Percentiles rank a stretch among this genome's conserved stretches.
These are phyloP conservation scores for Chrysomallon squamiferum DNA, from an alignment of 1,140 invertebrate genomes.

Conservation along the genomic window DNA sequence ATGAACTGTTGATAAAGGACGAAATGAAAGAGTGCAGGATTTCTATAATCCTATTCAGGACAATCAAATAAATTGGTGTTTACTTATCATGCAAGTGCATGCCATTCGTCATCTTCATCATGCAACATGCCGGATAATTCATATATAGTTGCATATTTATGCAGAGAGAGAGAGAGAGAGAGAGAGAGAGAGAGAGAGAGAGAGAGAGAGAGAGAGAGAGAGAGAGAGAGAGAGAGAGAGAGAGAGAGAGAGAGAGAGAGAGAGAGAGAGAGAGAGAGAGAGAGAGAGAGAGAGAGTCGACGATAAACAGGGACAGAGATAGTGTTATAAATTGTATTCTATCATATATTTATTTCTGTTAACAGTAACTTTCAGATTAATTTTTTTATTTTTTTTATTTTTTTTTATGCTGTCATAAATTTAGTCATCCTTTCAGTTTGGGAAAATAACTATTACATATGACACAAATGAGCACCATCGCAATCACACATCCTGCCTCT, in stretches of 20 bases:
- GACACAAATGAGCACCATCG: not conserved
- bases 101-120: no score
- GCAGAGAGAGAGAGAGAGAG: not conserved
- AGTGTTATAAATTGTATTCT: no score
- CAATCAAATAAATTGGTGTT: no score
- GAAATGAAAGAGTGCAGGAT: no score
- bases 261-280: not conserved
- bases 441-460: not conserved
- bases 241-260: not conserved
- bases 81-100: no score
- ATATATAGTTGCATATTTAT: not conserved
- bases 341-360: no score
- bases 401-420: not conserved
- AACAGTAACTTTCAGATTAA: not conserved
- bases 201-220: not conserved
- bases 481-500: not conserved
- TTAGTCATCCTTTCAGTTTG: not conserved
- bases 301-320: not conserved
- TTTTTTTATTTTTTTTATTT: not conserved
- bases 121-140: no score
- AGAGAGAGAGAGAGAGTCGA: conserved; percentile 7
- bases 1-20: no score
- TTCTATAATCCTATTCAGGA: no score
- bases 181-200: conserved; percentile 4
- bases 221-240: not conserved